A percentile compares a stretch with the other conserved stretches of the same genome.
These are phyloP conservation scores for Polyergus mexicanus DNA, from an alignment of 1,140 invertebrate species.

Conservation along the genomic window DNA sequence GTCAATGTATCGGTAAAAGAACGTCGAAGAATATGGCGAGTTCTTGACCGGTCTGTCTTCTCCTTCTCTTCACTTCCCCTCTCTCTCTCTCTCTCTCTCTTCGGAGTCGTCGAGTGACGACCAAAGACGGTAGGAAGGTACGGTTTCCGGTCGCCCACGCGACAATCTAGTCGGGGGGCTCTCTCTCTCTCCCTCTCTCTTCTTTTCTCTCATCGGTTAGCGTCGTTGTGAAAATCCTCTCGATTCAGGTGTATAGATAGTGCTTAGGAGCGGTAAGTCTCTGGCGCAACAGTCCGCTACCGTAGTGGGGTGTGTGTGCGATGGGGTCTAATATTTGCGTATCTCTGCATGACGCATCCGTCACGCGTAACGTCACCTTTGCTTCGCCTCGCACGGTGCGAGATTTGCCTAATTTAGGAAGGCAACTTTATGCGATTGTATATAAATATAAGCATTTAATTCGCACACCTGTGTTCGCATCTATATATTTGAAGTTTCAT, in stretches of 20 bases:
- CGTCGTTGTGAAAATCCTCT: slow-evolving; percentile 77
- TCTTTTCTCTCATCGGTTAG: slow-evolving; percentile 53
- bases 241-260: slow-evolving; percentile 78
- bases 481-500: not conserved
- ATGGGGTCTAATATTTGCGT: slow-evolving; percentile 57
- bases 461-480: not conserved
- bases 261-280: slow-evolving; percentile 75
- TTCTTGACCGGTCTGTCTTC: slow-evolving; percentile 73
- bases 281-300: slow-evolving; percentile 75
- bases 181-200: slow-evolving; percentile 4
- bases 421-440: not conserved
- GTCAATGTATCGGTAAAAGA: slow-evolving; percentile 70
- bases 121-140: slow-evolving; percentile 85
- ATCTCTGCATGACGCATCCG: slow-evolving; percentile 30
- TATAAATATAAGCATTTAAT: not conserved
- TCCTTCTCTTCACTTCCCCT: slow-evolving; percentile 66
- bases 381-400: not conserved
- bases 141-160: slow-evolving; percentile 85
- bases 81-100: slow-evolving; percentile 43
- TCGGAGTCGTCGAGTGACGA: slow-evolving; percentile 76
- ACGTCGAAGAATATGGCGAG: slow-evolving; percentile 73
- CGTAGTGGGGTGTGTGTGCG: slow-evolving; percentile 55
- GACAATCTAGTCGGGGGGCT: slow-evolving; percentile 79
- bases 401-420: slow-evolving; percentile 19
- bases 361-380: not conserved